Evolutionary conservation across 2,888 invertebrate species (phyloP), one percentile per base, ranked within the genome.

Genomic region (Apocheima hispidaria): DNA sequence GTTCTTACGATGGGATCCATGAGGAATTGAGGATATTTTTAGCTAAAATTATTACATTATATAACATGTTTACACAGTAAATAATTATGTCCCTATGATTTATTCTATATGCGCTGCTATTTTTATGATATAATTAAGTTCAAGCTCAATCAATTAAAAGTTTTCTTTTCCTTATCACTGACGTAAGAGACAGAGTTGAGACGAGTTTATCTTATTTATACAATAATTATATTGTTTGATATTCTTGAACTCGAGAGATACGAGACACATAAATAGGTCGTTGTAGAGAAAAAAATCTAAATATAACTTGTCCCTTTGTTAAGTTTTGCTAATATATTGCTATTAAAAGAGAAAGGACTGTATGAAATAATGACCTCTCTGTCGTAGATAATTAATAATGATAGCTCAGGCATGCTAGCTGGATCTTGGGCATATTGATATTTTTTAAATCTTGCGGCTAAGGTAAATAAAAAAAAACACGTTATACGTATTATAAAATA

Each of bases 171-270:
- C 58, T 65, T 69, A 76, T 67, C 70, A 63, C 60, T 81, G 81
- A 81, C 81, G 81, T 74, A 77, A 67, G 53, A 55, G 49, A 65
- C 46, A 36, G 53, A 53, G 71, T 78, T 73, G 71, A 72, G 70
- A 73, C 71, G 62, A 48, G 66, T 75, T 77, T 78, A 80, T 76
- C 73, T 30, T 71, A 66, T 70, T 69, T 70, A 46, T 64, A 65
- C 61, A n/a, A n/a, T n/a, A n/a, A n/a, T n/a, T n/a, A 73, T 21
- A 71, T 71, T 71, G 64, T 70, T 63, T 75, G 74, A 74, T 74
- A 69, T 73, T 72, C 63, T 60, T 64, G 72, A 74, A 76, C 61
- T 53, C 28, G n/a, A 28, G 20, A 10, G 20, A 41, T 56, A 63
- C 52, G 20, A 10, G 20, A 41, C 58, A 63, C 52, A 64, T 51